Evolutionary conservation across 2,113 vertebrate genomes (phyloP).

Genomic region (Rafetus swinhoei): DNA sequence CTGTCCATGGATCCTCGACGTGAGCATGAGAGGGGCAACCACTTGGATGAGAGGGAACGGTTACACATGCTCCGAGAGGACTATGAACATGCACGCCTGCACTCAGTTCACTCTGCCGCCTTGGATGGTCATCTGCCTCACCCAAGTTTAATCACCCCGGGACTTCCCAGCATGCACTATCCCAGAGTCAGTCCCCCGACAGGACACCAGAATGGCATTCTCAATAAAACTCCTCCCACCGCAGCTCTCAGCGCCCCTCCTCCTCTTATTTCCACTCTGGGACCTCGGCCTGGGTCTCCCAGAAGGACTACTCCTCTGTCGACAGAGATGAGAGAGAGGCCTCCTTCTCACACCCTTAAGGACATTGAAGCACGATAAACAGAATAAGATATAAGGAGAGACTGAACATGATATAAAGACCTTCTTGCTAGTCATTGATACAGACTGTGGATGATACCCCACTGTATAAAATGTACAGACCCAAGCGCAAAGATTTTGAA

Average conservation of each 20-base stretch:
- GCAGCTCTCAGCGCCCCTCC: conserved; percentile 95
- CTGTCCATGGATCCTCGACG: conserved; percentile 89
- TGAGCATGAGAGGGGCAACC: conserved; percentile 88
- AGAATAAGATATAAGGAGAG: conserved; percentile 5
- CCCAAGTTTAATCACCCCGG: conserved; percentile 87
- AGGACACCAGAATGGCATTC: conserved; percentile 91
- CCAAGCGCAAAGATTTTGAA: conserved; percentile 81
- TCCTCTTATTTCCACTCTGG: conserved; percentile 93
- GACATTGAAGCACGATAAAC: conserved; percentile 96
- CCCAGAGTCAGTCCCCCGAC: conserved; percentile 91
- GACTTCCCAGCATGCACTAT: conserved; percentile 97
- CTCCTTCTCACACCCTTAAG: conserved; percentile 92
- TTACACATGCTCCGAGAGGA: conserved; percentile 94
- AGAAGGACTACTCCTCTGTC: conserved; percentile 95
- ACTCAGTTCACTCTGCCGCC: conserved; percentile 87
- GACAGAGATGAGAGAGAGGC: conserved; percentile 92
- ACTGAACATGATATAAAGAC: conserved; percentile 29
- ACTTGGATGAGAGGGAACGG: conserved; percentile 90
- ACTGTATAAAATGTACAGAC: conserved; percentile 82
- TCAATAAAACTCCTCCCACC: conserved; percentile 94
- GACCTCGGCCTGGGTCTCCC: conserved; percentile 89
- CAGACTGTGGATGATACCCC: conserved; percentile 61
- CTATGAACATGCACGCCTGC: conserved; percentile 92
- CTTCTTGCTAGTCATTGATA: conserved; percentile 49
- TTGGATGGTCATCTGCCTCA: conserved; percentile 93